phyloP scores from a whole-genome alignment of 2,888 invertebrate species.

The Watsonalla binaria region DNA sequence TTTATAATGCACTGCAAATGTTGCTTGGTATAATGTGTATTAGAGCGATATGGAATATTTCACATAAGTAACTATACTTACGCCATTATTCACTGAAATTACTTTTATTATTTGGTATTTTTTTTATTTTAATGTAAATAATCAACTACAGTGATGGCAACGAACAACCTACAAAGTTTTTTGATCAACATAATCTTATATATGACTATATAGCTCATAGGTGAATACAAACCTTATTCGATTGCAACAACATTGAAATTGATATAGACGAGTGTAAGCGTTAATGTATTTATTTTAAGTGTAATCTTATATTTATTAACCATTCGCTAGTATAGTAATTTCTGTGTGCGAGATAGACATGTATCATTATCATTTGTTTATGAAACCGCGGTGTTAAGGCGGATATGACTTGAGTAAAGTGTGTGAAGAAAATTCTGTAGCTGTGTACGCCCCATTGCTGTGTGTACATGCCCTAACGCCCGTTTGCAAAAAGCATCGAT shows the following conservation, averaged over 20 bases:
- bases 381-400: not conserved
- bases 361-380: not conserved
- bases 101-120: too few species aligned
- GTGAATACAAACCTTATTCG: not conserved
- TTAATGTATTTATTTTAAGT: conserved; percentile 25
- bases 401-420: not conserved
- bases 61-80: too few species aligned
- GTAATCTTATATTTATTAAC: conserved; percentile 13
- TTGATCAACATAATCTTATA: not conserved
- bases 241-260: conserved; percentile 11
- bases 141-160: too few species aligned
- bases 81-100: too few species aligned
- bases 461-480: not conserved
- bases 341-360: conserved; percentile 5
- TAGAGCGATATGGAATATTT: too few species aligned
- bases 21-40: too few species aligned
- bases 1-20: too few species aligned
- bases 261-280: conserved; percentile 13
- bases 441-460: too few species aligned
- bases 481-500: not conserved
- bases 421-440: too few species aligned
- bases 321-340: conserved; percentile 28
- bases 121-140: too few species aligned
- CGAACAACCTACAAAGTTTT: too few species aligned
- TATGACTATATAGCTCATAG: not conserved